phyloP scores from a whole-genome alignment of 2,888 invertebrate genomes.

The Cephus spinipes region DNA sequence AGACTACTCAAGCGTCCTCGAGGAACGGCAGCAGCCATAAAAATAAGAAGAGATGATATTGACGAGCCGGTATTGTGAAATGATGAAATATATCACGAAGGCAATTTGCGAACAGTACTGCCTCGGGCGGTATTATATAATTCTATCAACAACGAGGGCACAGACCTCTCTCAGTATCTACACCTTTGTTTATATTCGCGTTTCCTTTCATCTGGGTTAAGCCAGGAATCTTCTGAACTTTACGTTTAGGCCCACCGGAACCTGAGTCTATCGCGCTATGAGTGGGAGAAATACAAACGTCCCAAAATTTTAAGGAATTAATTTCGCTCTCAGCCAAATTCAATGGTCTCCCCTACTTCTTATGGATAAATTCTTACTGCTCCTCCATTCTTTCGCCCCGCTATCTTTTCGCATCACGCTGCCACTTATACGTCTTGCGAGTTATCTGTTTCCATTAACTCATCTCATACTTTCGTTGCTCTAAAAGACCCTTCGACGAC shows the following conservation, averaged over 20 bases:
- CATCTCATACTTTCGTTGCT: background rate
- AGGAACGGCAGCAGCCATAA: background rate
- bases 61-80: background rate
- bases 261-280: background rate
- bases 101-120: background rate
- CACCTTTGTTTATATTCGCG: background rate
- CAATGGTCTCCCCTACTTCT: background rate
- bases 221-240: background rate
- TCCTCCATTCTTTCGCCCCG: background rate
- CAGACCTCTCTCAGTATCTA: background rate
- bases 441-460: background rate
- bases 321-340: background rate
- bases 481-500: background rate
- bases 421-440: background rate
- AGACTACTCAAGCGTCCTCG: background rate
- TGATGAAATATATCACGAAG: background rate
- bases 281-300: background rate
- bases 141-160: background rate
- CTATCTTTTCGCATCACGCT: background rate
- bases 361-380: background rate
- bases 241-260: background rate
- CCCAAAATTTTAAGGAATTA: background rate
- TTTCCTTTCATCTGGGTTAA: background rate
- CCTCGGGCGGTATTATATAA: background rate
- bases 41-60: background rate